Conservation (phyloP, 1,140 invertebrate species). For the Vanessa atalanta region DNA sequence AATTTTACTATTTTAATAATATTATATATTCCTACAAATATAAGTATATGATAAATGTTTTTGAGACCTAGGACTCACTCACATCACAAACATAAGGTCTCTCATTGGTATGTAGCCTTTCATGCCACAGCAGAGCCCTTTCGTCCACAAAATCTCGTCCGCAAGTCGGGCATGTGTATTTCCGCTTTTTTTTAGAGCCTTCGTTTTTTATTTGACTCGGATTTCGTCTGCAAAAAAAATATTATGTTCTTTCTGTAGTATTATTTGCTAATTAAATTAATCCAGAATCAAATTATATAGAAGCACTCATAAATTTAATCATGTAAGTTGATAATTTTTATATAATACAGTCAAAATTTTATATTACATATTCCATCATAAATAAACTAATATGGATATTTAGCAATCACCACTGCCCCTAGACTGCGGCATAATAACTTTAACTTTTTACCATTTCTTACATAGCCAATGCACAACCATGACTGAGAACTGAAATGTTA, state of each 20-base stretch:
- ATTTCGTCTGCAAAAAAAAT: constrained; percentile 14
- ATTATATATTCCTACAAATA: neutral
- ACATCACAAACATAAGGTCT: constrained; percentile 64
- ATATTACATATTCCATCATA: neutral
- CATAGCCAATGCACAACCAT: no score
- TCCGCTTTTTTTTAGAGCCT: constrained; percentile 25
- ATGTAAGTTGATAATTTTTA: no score
- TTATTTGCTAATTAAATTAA: no score
- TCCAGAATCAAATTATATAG: no score
- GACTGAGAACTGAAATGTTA: no score
- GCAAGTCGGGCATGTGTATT: constrained; percentile 53
- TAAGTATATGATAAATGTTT: neutral
- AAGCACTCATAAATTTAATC: no score
- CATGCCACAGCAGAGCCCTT: constrained; percentile 64
- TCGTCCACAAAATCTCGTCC: constrained; percentile 56
- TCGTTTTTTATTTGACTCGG: constrained; percentile 25
- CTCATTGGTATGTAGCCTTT: constrained; percentile 63
- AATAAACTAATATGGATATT: neutral
- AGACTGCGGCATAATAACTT: no score
- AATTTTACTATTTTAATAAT: no score
- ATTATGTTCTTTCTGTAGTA: no score
- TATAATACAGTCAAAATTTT: no score
- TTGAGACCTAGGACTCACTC: constrained; percentile 24
- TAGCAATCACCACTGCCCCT: no score
- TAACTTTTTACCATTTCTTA: no score